Evolutionary conservation across 2,113 vertebrate genomes (phyloP).

Genomic region (Cervus canadensis): DNA sequence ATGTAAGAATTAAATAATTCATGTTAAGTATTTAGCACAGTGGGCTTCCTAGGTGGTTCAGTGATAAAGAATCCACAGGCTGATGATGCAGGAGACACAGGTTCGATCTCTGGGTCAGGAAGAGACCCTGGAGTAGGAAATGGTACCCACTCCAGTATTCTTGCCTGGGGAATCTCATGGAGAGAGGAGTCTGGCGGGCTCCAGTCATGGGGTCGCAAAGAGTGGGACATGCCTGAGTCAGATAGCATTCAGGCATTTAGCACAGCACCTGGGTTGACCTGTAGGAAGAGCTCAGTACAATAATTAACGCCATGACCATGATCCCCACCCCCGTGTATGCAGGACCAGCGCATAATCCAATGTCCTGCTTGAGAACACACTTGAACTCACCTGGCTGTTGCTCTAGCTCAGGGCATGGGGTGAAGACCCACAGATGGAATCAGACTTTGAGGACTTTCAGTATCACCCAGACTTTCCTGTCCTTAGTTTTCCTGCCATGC

Average conservation of each 20-base stretch:
- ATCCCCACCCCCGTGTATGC: not conserved
- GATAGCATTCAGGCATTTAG: not conserved
- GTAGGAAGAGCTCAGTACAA: not conserved
- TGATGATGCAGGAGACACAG: not conserved
- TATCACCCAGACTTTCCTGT: too few species aligned
- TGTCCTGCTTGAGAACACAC: not conserved
- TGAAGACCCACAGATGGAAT: not conserved
- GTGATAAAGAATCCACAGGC: not conserved
- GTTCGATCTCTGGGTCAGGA: not conserved
- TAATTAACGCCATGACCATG: not conserved
- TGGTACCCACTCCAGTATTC: not conserved
- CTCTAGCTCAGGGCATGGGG: not conserved
- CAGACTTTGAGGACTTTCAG: not conserved
- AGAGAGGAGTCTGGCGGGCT: not conserved
- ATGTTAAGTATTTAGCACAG: not conserved
- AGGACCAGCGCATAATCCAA: not conserved
- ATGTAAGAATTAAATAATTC: not conserved
- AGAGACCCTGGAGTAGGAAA: not conserved
- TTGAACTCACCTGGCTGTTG: not conserved
- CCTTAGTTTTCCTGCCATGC: not conserved
- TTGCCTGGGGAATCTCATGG: not conserved
- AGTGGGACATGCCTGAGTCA: not conserved
- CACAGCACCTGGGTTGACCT: not conserved
- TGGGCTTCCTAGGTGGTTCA: not conserved
- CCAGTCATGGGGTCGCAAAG: not conserved